Percentiles rank a stretch among this genome's conserved stretches.
Evolutionary conservation across 2,797 vertebrate species (phyloP).

Genomic region (Lepidocolaptes lacrymiger): DNA sequence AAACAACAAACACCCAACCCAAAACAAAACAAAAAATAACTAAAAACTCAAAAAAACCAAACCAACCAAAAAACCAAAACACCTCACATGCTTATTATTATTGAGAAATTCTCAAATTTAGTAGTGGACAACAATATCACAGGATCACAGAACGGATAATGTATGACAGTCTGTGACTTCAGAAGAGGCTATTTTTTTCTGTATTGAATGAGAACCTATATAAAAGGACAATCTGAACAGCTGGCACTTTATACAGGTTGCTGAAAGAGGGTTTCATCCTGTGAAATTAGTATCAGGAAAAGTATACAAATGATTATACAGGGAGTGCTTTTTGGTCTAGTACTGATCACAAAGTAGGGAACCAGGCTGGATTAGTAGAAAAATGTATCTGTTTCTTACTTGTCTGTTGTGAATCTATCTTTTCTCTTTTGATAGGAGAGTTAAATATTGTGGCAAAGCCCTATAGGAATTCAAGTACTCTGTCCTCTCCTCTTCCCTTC

Average conservation of each 20-base stretch:
- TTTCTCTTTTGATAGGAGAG: not conserved
- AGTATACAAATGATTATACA: not conserved
- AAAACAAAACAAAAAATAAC: no score
- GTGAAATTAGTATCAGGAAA: not conserved
- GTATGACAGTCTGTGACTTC: not conserved
- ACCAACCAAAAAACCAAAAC: not conserved
- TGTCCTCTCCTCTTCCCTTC: rapidly evolving
- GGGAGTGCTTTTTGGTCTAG: not conserved
- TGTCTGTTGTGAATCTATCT: not conserved
- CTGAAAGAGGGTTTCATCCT: not conserved
- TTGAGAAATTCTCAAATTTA: not conserved
- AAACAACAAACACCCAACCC: no score
- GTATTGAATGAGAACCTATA: not conserved
- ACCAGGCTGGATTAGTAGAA: not conserved
- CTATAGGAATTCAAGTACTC: not conserved
- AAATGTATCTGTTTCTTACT: not conserved
- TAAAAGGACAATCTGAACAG: not conserved
- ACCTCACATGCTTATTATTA: not conserved
- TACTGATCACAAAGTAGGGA: not conserved
- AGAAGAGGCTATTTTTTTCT: not conserved
- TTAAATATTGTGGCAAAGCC: not conserved
- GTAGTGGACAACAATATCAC: not conserved
- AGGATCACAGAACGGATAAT: not conserved
- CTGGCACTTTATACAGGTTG: not conserved
- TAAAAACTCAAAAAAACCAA: no score